Evolutionary conservation across 1,140 invertebrate species (phyloP).

Genomic region (Mamestra configurata): DNA sequence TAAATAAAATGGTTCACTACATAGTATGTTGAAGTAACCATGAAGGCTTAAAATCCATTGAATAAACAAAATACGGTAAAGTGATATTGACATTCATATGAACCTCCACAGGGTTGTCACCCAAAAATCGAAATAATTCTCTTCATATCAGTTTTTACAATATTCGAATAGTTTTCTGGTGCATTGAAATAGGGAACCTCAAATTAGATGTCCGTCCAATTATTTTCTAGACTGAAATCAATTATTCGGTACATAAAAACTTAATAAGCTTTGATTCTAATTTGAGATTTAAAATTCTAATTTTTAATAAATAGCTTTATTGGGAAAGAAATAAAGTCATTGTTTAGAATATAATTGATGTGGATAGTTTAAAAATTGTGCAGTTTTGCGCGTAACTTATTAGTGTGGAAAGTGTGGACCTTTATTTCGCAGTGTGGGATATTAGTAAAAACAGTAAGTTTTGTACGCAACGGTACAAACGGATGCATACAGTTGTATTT

Average conservation of each 20-base stretch:
- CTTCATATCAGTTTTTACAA: too few species aligned
- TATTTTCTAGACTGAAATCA: conserved; percentile 33
- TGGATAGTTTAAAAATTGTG: neutral
- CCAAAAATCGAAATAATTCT: too few species aligned
- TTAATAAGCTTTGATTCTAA: neutral
- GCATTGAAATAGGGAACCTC: neutral
- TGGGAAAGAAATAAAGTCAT: conserved; percentile 12
- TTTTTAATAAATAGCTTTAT: conserved; percentile 8
- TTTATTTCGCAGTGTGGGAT: neutral
- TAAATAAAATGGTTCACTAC: too few species aligned
- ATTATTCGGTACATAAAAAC: conserved; percentile 12
- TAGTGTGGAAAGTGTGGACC: neutral
- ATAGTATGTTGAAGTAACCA: too few species aligned
- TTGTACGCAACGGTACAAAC: too few species aligned
- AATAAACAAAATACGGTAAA: too few species aligned
- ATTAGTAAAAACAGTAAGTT: too few species aligned
- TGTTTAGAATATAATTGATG: conserved; percentile 21
- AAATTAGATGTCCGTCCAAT: conserved; percentile 44
- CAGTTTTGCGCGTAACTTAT: neutral
- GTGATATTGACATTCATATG: too few species aligned
- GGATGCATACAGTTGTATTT: too few species aligned
- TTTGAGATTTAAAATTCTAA: conserved; percentile 5
- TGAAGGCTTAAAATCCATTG: too few species aligned
- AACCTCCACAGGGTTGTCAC: too few species aligned
- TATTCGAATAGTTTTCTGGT: too few species aligned